Percentiles rank a stretch among this genome's conserved stretches.
Evolutionary conservation across 2,797 vertebrate genomes (phyloP).

Genomic region (Otus scops): DNA sequence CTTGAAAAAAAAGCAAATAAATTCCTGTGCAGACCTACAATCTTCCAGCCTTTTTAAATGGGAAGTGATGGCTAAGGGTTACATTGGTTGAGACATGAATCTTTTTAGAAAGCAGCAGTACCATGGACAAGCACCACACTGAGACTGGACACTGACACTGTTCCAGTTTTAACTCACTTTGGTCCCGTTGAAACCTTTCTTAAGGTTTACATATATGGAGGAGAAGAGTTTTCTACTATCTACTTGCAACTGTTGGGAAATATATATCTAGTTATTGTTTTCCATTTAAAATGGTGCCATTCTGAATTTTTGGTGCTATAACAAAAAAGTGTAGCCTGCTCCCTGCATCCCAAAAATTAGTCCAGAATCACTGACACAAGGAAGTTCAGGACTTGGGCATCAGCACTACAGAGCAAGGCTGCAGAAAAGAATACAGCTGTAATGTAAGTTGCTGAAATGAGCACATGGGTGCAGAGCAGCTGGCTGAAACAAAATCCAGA

Average conservation of each 20-base stretch:
- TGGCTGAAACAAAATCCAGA: background rate
- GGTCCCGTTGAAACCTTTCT: background rate
- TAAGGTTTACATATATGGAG: background rate
- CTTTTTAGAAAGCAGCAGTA: background rate
- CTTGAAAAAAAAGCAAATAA: background rate
- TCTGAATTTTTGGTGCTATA: background rate
- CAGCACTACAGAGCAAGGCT: background rate
- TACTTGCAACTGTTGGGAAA: background rate
- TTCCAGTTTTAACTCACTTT: background rate
- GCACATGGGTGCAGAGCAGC: background rate
- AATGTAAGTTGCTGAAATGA: background rate
- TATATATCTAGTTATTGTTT: background rate
- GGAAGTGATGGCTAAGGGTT: background rate
- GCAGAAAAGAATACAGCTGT: background rate
- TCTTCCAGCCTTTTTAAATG: background rate
- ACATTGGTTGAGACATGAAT: background rate
- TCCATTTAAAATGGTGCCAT: background rate
- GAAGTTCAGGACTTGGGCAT: background rate
- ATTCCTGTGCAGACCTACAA: background rate
- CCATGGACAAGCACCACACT: background rate
- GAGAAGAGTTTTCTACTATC: background rate
- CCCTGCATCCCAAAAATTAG: background rate
- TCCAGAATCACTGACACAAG: background rate
- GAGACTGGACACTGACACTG: background rate
- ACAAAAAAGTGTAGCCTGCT: background rate